Conservation (phyloP, 2,113 vertebrate genomes). For the Melierax canorus region DNA sequence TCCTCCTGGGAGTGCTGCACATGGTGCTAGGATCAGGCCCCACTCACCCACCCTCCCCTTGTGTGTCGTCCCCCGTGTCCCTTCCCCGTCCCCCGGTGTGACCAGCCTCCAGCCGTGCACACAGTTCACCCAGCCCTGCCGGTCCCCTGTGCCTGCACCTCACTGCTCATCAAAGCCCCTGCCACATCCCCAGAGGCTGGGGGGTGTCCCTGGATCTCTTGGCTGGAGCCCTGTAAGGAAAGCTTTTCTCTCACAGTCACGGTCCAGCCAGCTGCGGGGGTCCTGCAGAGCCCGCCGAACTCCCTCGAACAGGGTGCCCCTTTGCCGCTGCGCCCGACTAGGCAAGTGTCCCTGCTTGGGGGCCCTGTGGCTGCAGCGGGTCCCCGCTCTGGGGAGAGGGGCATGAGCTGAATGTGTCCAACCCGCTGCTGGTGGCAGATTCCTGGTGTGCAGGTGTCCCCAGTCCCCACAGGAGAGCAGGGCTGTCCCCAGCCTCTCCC, state of each 20-base stretch:
- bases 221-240: neutral
- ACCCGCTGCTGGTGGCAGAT: neutral
- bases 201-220: no score
- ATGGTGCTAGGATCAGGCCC: no score
- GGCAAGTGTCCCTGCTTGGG: neutral
- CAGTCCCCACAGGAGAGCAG: rapidly evolving
- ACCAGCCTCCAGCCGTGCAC: no score
- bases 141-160: no score
- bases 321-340: neutral
- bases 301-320: neutral
- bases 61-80: no score
- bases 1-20: neutral
- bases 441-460: neutral
- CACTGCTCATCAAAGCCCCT: no score
- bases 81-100: no score
- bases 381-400: neutral
- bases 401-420: neutral
- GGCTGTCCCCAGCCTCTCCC: neutral
- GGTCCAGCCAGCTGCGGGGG: rapidly evolving
- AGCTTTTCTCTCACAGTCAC: neutral
- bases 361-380: neutral
- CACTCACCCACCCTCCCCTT: no score
- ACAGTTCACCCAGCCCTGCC: no score
- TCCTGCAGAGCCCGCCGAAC: neutral
- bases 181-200: no score